Evolutionary conservation across 1,140 invertebrate genomes (phyloP), one percentile per base, ranked within the genome.

Genomic region (Sarcophaga peregrina): DNA sequence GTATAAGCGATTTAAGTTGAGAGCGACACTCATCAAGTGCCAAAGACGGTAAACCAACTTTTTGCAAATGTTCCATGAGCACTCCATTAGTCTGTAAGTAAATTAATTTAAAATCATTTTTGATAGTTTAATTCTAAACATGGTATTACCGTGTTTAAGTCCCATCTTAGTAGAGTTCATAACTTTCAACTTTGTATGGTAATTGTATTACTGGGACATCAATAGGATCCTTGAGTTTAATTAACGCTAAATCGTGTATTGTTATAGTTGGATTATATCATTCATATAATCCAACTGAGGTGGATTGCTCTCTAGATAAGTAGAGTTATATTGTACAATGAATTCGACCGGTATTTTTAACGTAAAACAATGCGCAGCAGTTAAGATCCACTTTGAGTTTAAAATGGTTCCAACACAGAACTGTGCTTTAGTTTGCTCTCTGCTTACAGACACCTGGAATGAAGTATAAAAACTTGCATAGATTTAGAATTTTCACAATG

Each of bases 371-470:
- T 90, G 89, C 0, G 88, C 89, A 25, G 87, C 89, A 0, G 89
- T 90, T 17, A 90, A 47, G 3, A 87, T 84, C 87, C 87, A 90
- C 20, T 82, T 47, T 0, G 85, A 81, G 68, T 89, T 87, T 6
- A 91, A 68, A 13, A 91, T 83, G 2, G 89, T 86, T 17, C 84
- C 89, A 0, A 88, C 89, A 80, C 90, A 91, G 15, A 85, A 87
- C 48, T 91, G 90, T 17, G 81, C 83, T 8, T 85, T 85, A 13
- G 72, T 83, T 1, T 17, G 15, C 81, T 82, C 10, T 5, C 84
- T 85, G 0, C 88, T 85, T 75, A 89, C 50, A 3, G 88, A 89
- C 0, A 89, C 84, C 85, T 87, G 25, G 8, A 76, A 83, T n/a
- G 50, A 81, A 11, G 50, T 13, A 37, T 37, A 4, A 37, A 37